These are phyloP conservation scores for Monopis laevigella DNA, from an alignment of 2,888 invertebrate species.

Conservation along the genomic window DNA sequence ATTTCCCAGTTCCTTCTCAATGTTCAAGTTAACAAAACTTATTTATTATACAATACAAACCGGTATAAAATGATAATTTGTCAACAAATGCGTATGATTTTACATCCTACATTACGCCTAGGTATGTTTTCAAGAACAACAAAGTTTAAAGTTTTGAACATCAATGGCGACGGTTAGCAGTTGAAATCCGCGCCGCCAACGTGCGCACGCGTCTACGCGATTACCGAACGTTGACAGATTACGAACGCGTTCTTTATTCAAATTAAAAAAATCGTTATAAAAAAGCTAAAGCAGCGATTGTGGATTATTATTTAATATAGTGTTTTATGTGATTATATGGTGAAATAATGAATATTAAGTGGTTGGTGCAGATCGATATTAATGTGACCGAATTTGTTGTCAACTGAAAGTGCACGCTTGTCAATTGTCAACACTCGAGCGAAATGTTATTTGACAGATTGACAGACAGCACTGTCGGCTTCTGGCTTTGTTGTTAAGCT, in stretches of 20 bases:
- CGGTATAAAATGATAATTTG: no score
- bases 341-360: neutral
- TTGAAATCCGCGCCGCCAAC: constrained; percentile 50
- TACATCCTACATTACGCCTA: no score
- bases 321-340: neutral
- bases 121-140: no score
- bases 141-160: no score
- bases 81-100: no score
- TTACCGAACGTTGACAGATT: constrained; percentile 22
- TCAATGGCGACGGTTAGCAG: constrained; percentile 37
- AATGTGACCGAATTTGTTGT: constrained; percentile 3
- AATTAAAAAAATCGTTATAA: constrained; percentile 21
- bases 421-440: constrained; percentile 5
- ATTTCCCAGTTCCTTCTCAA: no score
- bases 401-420: constrained; percentile 3
- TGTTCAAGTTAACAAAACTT: no score
- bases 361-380: constrained; percentile 6
- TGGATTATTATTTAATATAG: neutral
- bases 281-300: neutral
- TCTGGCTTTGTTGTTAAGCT: no score
- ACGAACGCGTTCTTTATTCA: constrained; percentile 24
- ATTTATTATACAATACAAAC: no score
- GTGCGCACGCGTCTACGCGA: constrained; percentile 48
- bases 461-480: constrained; percentile 1
- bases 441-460: constrained; percentile 8